Conservation (phyloP, 2,888 invertebrate species). For the Agonum fuliginosum region DNA sequence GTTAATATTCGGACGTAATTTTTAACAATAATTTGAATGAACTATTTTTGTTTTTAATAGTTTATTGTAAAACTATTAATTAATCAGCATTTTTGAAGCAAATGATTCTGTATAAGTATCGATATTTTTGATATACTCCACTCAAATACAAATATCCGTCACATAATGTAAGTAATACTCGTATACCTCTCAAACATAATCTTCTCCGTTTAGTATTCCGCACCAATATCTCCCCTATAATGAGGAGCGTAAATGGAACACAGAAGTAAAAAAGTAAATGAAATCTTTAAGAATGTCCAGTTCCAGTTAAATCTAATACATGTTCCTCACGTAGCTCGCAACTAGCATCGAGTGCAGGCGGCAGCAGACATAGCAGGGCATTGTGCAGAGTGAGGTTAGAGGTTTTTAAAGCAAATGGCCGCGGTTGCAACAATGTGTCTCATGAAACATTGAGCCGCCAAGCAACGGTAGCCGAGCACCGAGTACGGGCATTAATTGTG, state of each 20-base stretch:
- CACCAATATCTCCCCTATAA: slow-evolving; percentile 8
- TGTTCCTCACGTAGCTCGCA: slow-evolving; percentile 20
- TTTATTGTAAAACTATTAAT: too few relatives aligned
- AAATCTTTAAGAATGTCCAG: slow-evolving; percentile 32
- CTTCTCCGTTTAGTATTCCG: slow-evolving; percentile 32
- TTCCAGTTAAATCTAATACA: slow-evolving; percentile 25
- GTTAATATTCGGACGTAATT: too few relatives aligned
- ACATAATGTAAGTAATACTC: too few relatives aligned
- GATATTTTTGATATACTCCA: too few relatives aligned
- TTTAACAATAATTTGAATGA: too few relatives aligned
- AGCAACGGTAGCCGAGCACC: slow-evolving; percentile 27
- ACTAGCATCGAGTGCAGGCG: slow-evolving; percentile 64
- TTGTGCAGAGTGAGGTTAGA: neutral
- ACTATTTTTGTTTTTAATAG: too few relatives aligned
- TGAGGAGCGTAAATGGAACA: slow-evolving; percentile 39
- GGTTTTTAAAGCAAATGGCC: slow-evolving; percentile 49
- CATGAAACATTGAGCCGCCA: slow-evolving; percentile 50
- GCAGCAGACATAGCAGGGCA: slow-evolving; percentile 58
- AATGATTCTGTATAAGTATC: too few relatives aligned
- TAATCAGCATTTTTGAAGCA: too few relatives aligned
- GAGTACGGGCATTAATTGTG: slow-evolving; percentile 54
- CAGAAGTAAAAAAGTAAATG: slow-evolving; percentile 10
- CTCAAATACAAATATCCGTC: too few relatives aligned
- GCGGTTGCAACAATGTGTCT: slow-evolving; percentile 54
- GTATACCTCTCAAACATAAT: too few relatives aligned